These are phyloP conservation scores for Hemibates koningsi DNA, from an alignment of 2,113 vertebrate genomes.

Conservation along the genomic window DNA sequence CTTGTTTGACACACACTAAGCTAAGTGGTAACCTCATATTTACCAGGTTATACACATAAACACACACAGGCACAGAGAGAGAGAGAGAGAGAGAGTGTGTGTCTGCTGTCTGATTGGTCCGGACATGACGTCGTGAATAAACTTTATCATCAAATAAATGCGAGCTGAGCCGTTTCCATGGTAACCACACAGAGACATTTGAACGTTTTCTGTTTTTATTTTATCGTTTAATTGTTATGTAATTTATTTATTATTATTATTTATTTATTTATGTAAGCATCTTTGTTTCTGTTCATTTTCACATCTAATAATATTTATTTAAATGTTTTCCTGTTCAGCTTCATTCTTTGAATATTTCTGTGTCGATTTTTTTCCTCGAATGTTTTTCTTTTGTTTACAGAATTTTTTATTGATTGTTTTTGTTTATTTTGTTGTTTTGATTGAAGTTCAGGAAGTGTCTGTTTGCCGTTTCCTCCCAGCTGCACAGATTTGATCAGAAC, in stretches of 20 bases:
- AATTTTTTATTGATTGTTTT: background rate
- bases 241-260: no score
- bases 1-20: no score
- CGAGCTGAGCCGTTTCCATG: background rate
- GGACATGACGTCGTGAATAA: background rate
- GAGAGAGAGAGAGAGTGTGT: rapidly evolving
- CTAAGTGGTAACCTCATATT: no score
- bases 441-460: background rate
- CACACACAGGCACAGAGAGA: no score
- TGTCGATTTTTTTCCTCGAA: background rate
- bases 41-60: no score
- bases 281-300: background rate
- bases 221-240: background rate
- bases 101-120: background rate
- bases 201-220: background rate
- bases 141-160: background rate
- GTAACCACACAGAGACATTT: background rate
- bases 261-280: rapidly evolving
- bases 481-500: background rate
- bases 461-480: background rate
- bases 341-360: background rate
- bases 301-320: background rate
- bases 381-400: background rate
- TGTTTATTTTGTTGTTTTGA: background rate
- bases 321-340: background rate